Evolutionary conservation across 2,888 invertebrate species (phyloP), one percentile per base, ranked within the genome.

Genomic region (Ypsolopha sequella): DNA sequence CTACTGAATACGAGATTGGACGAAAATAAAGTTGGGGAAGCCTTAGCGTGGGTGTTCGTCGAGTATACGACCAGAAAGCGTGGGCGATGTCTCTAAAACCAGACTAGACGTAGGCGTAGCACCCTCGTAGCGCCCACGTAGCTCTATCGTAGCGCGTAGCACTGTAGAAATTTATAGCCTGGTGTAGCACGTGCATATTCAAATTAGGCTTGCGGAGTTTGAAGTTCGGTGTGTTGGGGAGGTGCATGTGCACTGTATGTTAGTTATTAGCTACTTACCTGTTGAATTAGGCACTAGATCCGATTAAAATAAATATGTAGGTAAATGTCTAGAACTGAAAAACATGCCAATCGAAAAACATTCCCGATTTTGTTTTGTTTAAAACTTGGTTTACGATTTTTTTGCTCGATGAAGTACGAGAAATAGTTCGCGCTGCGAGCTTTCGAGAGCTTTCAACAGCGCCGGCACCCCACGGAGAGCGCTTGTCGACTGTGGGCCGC

Each of bases 91-190:
- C 85, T 85, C 72, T 76, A 68, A 61, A 57, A 66, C 62, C 72
- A 82, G 81, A 78, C 79, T 58, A 58, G 64, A 79, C 78, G 82
- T 84, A 81, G 84, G 82, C 74, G 76, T 81, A 73, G 73, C 73
- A 58, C 50, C 68, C 33, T 41, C n/a, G 75, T 76, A 78, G 69
- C 43, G 14, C 35, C 34, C 38, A 13, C 68, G 74, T 76, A 74
- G 61, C 53, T 53, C 60, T 64, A 71, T 2, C 24, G 24, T 24
- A 24, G 24, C 24, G 24, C 24, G 24, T 24, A 24, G 24, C 2
- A 24, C 4, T 24, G 24, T 24, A 24, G 24, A 4, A 2, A 24
- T 24, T 24, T 24, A 24, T 24, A 24, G 24, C 24, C 24, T 24
- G 24, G 24, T 24, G 24, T 24, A 24, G 24, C 24, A 24, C 24